Base-by-base conservation (phyloP, 2,797 vertebrate genomes). In the Microctenopoma stevenorrisi region DNA sequence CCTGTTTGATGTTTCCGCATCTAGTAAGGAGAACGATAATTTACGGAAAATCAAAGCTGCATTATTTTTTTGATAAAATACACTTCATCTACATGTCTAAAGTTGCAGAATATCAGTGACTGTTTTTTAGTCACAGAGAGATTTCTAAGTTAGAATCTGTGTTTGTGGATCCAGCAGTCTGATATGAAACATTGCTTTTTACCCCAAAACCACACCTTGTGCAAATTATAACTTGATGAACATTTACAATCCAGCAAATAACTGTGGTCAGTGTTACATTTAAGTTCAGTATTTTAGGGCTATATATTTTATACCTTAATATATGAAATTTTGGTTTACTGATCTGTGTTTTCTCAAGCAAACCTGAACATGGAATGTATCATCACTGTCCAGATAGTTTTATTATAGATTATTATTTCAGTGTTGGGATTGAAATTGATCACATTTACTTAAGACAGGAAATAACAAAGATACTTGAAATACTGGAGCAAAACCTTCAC, bases 371-470 rank as follows among this genome's bases (percentile, higher is more conserved):
- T 40, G 13, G 30, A 65, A 47, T 60, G 61, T 26, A 26, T 52
- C 38, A 22, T 35, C 42, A 40, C 33, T 40, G 10, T 26, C 3
- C 7, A 16, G 42, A 10, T n/a, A 42, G 11, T 28, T 63, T 64
- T 51, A 22, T 22, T 22, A 22, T 22, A 22, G 22, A 22, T 22
- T 22, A 22, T 22, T 22, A 22, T 22, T 22, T 22, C 22, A 22
- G 22, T 22, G n/a, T 3, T 4, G 33, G 22, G 56, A 73, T 72
- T 44, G 65, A 38, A 65, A 15, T 53, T 22, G 54, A 70, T 70
- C 72, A 71, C 40, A 70, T 71, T 64, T 51, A 58, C 25, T 68
- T 16, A 56, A 62, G 35, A 77, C 64, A 47, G 25, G 52, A 67
- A 56, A 54, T 28, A 25, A 25, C 13, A 13, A 5, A 42, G 11